Evolutionary conservation across 2,888 invertebrate species (phyloP), one percentile per base, ranked within the genome.

Genomic region (Branchellion lobata): DNA sequence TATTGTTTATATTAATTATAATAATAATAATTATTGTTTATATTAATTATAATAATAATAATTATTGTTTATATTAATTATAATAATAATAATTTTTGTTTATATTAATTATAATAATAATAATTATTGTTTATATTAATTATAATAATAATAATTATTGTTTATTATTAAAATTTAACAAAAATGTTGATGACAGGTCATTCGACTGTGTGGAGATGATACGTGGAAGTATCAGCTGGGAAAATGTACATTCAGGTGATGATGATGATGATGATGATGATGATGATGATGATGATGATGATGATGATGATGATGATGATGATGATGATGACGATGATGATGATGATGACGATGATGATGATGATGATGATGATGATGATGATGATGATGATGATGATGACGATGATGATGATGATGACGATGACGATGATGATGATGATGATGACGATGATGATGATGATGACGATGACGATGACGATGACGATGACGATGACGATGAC

Each of bases 171-270:
- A n/a, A n/a, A n/a, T n/a, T n/a, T n/a, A n/a, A n/a, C n/a, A n/a
- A n/a, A n/a, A n/a, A n/a, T n/a, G n/a, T n/a, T n/a, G n/a, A n/a
- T n/a, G n/a, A n/a, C 61, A 78, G 61, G 80, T 80, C 3, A 53
- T 27, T 18, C 91, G 92, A 85, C 93, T 96, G 0, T 97, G 96
- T 85, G 95, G 95, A 0, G 91, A 92, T 3, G 83, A 85, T 18
- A 90, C 92, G 0, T 93, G 93, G 0, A 92, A 92, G 84, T 92
- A 92, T 85, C 87, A 90, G 85, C 85, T 91, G 85, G 96, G 95
- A 57, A 91, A 92, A 31, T 97, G 97, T 87, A 93, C 93, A 82
- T 91, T 97, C 78, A 85, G 88, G 24, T 57, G 53, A 53, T 27
- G 1, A 75, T 53, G 73, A 40, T 73, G 73, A 73, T 40, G 57